Evolutionary conservation across 2,888 invertebrate species (phyloP).

Genomic region (Chymomyza procnemis): DNA sequence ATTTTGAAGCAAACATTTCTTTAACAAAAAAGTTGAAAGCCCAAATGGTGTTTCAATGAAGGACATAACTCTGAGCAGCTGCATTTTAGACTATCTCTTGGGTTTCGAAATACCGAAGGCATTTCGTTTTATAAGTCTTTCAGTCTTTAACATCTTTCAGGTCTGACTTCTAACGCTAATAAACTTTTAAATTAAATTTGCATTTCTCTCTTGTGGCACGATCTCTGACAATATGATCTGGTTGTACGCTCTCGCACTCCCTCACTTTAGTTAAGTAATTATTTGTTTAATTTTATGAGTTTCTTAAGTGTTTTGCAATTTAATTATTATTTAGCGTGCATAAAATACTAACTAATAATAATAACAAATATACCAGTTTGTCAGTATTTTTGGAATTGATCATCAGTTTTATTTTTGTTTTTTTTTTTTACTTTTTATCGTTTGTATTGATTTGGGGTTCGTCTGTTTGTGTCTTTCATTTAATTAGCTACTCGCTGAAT

Average conservation of each 20-base stretch:
- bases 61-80: too few relatives aligned
- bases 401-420: not conserved
- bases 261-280: slow-evolving; percentile 41
- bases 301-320: slow-evolving; percentile 54
- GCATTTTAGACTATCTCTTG: too few relatives aligned
- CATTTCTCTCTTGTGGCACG: slow-evolving; percentile 45
- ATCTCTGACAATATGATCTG: too few relatives aligned
- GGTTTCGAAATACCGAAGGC: too few relatives aligned
- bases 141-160: too few relatives aligned
- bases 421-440: not conserved
- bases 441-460: too few relatives aligned
- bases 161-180: slow-evolving; percentile 63
- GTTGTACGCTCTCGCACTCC: not conserved
- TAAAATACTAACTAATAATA: not conserved
- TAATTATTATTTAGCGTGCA: slow-evolving; percentile 44
- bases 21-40: too few relatives aligned
- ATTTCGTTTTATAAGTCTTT: too few relatives aligned
- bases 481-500: slow-evolving; percentile 15
- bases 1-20: too few relatives aligned
- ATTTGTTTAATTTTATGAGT: slow-evolving; percentile 59
- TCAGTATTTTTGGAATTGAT: not conserved
- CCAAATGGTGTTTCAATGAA: too few relatives aligned
- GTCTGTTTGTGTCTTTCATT: slow-evolving; percentile 4
- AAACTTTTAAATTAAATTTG: slow-evolving; percentile 70
- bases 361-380: not conserved